phyloP scores from a whole-genome alignment of 2,113 vertebrate genomes.

The Phocoena sinus region DNA sequence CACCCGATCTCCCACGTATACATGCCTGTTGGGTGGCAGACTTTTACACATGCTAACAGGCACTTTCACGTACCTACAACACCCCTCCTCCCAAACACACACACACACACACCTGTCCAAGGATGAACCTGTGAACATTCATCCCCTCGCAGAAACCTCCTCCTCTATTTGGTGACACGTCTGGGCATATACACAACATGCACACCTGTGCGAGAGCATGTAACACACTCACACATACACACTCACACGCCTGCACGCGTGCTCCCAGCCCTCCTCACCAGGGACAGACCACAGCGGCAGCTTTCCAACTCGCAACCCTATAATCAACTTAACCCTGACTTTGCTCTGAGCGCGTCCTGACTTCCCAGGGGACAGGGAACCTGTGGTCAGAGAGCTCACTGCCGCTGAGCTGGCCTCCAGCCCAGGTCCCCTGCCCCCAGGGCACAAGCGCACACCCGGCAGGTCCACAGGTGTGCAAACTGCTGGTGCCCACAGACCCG shows the following conservation, averaged over 20 bases:
- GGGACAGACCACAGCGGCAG: neutral
- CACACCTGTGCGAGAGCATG: neutral
- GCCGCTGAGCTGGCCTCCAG: neutral
- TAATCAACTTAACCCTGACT: neutral
- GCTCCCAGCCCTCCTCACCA: neutral
- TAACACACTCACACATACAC: neutral
- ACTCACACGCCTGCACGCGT: fast-evolving
- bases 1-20: neutral
- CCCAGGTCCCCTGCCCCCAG: neutral
- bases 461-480: neutral
- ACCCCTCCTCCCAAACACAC: too few species aligned
- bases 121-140: neutral
- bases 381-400: neutral
- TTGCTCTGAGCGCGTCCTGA: neutral
- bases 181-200: neutral
- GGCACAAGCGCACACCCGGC: too few species aligned
- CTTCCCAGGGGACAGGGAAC: neutral
- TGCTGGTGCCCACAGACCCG: neutral
- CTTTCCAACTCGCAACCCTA: neutral
- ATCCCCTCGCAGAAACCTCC: neutral
- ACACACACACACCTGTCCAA: neutral
- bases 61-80: neutral
- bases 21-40: neutral
- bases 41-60: neutral
- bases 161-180: neutral